These are phyloP conservation scores for Terrapene triunguis DNA, from an alignment of 2,113 vertebrate species.

Conservation along the genomic window DNA sequence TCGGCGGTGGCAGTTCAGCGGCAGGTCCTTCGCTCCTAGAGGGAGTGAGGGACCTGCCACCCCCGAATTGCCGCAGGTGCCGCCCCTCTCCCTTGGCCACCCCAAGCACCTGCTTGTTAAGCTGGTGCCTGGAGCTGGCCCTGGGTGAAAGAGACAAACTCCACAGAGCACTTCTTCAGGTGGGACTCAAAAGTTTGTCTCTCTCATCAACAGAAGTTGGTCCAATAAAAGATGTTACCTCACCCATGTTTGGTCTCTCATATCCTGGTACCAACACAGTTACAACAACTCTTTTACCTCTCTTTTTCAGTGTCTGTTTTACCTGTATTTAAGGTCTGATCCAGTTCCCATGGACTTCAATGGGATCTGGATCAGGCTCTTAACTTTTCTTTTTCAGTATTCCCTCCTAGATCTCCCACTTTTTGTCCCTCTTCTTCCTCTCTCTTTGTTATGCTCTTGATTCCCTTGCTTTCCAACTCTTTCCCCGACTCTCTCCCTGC, in stretches of 20 bases:
- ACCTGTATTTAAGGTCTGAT: not conserved
- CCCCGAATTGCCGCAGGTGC: too few relatives aligned
- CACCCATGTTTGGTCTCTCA: not conserved
- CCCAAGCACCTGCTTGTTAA: too few relatives aligned
- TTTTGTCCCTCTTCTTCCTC: not conserved
- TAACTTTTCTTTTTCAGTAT: not conserved
- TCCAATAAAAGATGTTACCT: not conserved
- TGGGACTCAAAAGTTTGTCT: not conserved
- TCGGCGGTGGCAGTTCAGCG: too few relatives aligned
- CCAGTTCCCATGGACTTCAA: not conserved
- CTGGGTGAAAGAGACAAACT: not conserved
- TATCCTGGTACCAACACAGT: not conserved
- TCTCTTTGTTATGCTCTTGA: not conserved
- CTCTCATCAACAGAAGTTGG: not conserved
- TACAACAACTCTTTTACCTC: not conserved
- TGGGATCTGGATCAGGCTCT: not conserved
- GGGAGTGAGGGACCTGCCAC: too few relatives aligned
- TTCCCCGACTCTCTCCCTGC: not conserved
- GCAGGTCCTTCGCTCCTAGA: too few relatives aligned
- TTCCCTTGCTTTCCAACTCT: not conserved
- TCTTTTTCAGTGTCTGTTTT: not conserved
- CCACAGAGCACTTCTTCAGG: not conserved
- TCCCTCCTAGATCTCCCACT: not conserved
- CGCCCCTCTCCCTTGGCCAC: too few relatives aligned
- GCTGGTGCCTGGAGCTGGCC: too few relatives aligned